A percentile compares a stretch with the other conserved stretches of the same genome.
These are phyloP conservation scores for Nycticebus coucang DNA, from an alignment of 2,113 vertebrate genomes.

Conservation along the genomic window DNA sequence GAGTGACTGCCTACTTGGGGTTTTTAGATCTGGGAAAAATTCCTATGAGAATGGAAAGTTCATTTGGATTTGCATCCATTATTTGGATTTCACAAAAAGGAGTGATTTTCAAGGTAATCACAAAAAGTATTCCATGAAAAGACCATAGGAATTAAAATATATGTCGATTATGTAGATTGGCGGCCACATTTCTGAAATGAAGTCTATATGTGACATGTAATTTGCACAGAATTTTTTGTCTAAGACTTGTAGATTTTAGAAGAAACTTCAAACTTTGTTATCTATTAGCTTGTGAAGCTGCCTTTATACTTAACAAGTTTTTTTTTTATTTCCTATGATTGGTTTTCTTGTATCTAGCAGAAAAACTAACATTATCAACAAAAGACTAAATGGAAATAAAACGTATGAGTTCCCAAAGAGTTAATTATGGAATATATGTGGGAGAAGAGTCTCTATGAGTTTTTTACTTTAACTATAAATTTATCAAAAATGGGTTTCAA, in stretches of 20 bases:
- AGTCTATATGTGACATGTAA: not conserved
- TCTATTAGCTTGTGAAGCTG: not conserved
- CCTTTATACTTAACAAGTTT: not conserved
- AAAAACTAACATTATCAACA: not conserved
- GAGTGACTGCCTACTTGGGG: not conserved
- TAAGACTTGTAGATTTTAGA: not conserved
- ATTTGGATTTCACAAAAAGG: not conserved
- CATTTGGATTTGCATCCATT: not conserved
- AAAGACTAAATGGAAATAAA: not conserved
- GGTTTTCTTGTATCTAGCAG: not conserved
- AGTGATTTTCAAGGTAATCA: slow-evolving; percentile 13
- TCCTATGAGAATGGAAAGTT: slow-evolving; percentile 24
- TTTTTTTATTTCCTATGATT: not conserved
- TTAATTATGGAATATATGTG: not conserved
- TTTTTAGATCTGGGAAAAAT: not conserved
- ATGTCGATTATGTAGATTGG: not conserved
- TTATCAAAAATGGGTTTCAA: slow-evolving; percentile 1
- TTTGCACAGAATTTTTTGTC: not conserved
- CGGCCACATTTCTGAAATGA: not conserved
- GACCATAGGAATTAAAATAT: not conserved
- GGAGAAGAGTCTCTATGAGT: not conserved
- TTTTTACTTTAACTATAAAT: not conserved
- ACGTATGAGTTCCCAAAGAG: not conserved
- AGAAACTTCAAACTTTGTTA: not conserved
- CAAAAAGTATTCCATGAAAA: not conserved